Evolutionary conservation across 1,140 invertebrate genomes (phyloP).

Genomic region (Hesperophylax magnus): DNA sequence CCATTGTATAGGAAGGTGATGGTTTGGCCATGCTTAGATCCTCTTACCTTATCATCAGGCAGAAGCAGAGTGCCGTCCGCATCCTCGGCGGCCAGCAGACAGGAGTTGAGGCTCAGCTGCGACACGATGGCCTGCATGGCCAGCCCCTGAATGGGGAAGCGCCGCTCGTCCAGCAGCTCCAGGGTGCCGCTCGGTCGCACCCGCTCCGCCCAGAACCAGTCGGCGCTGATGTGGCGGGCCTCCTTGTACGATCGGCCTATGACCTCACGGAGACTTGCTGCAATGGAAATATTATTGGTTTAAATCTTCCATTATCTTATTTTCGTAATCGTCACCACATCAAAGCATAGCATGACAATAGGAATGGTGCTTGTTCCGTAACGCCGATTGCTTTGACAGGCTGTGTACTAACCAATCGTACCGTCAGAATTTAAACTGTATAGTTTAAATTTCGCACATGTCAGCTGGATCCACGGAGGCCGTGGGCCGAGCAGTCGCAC

Average conservation of each 20-base stretch:
- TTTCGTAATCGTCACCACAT: no score
- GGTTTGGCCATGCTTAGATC: no score
- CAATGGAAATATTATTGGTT: constrained; percentile 12
- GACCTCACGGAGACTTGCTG: constrained; percentile 79
- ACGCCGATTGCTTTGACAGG: no score
- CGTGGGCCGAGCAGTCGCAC: no score
- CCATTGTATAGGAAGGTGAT: no score
- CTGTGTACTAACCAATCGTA: no score
- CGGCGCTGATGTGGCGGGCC: constrained; percentile 80
- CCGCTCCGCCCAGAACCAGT: constrained; percentile 82
- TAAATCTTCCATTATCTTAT: no score
- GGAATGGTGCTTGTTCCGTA: no score
- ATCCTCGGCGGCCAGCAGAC: constrained; percentile 62
- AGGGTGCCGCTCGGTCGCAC: constrained; percentile 75
- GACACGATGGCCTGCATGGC: constrained; percentile 68
- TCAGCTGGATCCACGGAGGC: no score
- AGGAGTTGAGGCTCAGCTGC: constrained; percentile 65
- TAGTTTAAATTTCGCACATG: no score
- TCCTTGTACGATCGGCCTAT: constrained; percentile 82
- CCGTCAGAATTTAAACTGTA: no score
- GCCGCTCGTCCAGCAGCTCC: constrained; percentile 77
- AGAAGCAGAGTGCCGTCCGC: constrained; percentile 52
- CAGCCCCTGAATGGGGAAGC: constrained; percentile 64
- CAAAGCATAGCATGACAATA: no score
- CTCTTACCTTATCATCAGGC: constrained; percentile 49